Conservation (phyloP, 2,113 vertebrate genomes). For the Ptyas mucosa region DNA sequence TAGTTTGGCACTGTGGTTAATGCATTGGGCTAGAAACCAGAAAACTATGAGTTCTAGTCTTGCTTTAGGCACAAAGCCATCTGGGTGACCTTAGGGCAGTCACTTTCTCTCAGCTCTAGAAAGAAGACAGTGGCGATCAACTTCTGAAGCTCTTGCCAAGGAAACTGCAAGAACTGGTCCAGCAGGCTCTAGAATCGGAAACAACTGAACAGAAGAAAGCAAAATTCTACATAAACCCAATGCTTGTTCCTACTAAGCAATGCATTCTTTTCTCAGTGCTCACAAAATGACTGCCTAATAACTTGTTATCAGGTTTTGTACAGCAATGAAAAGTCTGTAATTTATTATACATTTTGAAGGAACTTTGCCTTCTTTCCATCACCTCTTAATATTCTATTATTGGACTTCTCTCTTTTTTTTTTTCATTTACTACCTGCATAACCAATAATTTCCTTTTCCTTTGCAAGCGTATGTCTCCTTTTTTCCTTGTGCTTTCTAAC, state of each 20-base stretch:
- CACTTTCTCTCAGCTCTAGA: too few species aligned
- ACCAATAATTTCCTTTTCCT: not conserved
- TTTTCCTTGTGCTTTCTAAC: not conserved
- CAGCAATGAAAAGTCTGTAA: not conserved
- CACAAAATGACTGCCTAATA: not conserved
- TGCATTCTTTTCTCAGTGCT: not conserved
- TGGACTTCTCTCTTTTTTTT: not conserved
- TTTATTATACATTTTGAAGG: not conserved
- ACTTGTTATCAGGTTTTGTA: not conserved
- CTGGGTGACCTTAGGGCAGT: too few species aligned
- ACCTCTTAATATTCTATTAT: not conserved
- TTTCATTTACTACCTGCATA: not conserved
- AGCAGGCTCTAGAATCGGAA: too few species aligned
- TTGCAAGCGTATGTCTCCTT: too few species aligned
- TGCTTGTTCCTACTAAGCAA: not conserved
- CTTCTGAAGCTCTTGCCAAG: too few species aligned
- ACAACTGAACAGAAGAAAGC: not conserved
- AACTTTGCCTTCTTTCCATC: not conserved
- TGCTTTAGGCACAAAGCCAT: too few species aligned
- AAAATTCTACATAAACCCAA: not conserved
- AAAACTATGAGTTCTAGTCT: too few species aligned
- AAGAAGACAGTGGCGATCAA: too few species aligned
- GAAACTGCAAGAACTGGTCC: too few species aligned
- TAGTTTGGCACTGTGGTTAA: too few species aligned
- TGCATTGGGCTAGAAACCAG: too few species aligned